phyloP scores from a whole-genome alignment of 2,113 vertebrate genomes.

The Sciurus niger region DNA sequence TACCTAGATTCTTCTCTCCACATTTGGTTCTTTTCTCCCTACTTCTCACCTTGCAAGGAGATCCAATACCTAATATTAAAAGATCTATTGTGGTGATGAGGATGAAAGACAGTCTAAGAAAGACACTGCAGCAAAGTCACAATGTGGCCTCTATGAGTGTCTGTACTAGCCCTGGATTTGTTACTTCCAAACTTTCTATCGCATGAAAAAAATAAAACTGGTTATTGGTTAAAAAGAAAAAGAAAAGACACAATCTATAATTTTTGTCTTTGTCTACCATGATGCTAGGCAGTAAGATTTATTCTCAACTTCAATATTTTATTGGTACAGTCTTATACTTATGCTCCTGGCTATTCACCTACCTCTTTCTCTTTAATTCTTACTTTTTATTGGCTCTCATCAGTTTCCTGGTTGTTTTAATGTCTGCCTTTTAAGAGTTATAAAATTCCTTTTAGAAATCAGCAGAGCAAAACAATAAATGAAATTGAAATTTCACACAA shows the following conservation, averaged over 20 bases:
- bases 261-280: neutral
- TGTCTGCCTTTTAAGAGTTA: neutral
- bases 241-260: neutral
- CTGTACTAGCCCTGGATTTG: neutral
- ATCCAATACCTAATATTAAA: neutral
- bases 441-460: slow-evolving; percentile 44
- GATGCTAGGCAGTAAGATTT: neutral
- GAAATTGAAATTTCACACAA: slow-evolving; percentile 26
- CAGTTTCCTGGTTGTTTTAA: slow-evolving; percentile 27
- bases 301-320: neutral
- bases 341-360: neutral
- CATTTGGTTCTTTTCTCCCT: neutral
- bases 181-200: slow-evolving; percentile 4
- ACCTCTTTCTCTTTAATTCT: neutral
- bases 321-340: neutral
- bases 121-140: neutral
- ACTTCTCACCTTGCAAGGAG: neutral
- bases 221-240: neutral
- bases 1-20: neutral
- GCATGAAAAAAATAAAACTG: neutral
- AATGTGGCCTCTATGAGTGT: neutral
- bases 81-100: neutral
- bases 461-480: slow-evolving; percentile 10
- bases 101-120: neutral
- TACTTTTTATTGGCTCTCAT: neutral